These are phyloP conservation scores for Euschistus heros DNA, from an alignment of 1,140 invertebrate species.

Conservation along the genomic window DNA sequence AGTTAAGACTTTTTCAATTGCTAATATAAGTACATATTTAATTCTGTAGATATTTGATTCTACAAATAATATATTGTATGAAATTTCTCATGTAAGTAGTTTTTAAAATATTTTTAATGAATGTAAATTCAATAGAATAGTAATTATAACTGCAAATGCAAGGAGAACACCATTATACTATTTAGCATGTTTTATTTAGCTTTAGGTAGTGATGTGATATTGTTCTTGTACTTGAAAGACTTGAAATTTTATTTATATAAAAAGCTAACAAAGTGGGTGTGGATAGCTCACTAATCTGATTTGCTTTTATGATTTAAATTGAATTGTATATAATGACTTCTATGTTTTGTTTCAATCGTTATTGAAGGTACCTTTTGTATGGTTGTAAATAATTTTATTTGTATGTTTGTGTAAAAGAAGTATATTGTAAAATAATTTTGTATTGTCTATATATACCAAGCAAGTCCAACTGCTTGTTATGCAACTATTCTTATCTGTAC, in stretches of 20 bases:
- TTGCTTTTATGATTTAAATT: conserved; percentile 2
- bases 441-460: conserved; percentile 11
- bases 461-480: conserved; percentile 4
- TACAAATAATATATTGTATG: conserved; percentile 5
- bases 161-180: conserved; percentile 8
- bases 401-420: conserved; percentile 6
- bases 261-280: not conserved
- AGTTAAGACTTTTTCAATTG: not conserved
- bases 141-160: not conserved
- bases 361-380: conserved; percentile 2
- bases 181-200: conserved; percentile 12
- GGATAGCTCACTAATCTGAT: conserved; percentile 14
- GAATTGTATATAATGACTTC: not conserved
- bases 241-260: conserved; percentile 1
- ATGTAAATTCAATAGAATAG: too few species aligned
- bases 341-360: not conserved
- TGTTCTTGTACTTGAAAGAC: conserved; percentile 15
- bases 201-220: conserved; percentile 17
- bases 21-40: not conserved
- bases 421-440: conserved; percentile 11
- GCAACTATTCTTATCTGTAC: too few species aligned
- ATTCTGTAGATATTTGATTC: not conserved
- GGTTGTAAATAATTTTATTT: conserved; percentile 12
- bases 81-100: not conserved
- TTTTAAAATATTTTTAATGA: not conserved